Percentiles rank a stretch among this genome's conserved stretches.
phyloP scores from a whole-genome alignment of 2,797 vertebrate species.

The Sitta carolinensis region DNA sequence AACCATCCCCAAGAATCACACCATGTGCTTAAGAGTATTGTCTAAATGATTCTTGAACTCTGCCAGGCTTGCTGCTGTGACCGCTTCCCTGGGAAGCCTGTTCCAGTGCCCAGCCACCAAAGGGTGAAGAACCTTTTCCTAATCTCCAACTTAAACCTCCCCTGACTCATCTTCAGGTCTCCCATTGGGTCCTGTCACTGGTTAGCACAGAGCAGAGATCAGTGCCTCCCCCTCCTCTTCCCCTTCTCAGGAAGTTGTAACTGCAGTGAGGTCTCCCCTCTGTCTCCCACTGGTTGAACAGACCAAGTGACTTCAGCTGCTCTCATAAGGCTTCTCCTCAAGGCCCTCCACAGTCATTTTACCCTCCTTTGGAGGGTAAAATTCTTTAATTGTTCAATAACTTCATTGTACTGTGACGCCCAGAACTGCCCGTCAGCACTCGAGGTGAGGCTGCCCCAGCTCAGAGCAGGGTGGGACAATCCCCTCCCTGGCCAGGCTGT shows the following conservation, averaged over 20 bases:
- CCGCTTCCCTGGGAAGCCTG: neutral
- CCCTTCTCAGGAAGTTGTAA: neutral
- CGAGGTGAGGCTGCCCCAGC: rapidly evolving
- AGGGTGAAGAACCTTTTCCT: rapidly evolving
- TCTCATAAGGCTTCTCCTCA: rapidly evolving
- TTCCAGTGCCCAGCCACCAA: too few species aligned
- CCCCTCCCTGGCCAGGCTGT: neutral
- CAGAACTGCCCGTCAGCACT: neutral
- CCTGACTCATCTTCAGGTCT: neutral
- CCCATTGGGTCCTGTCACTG: rapidly evolving
- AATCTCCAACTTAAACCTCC: neutral
- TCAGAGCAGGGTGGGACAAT: neutral
- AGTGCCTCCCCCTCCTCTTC: rapidly evolving
- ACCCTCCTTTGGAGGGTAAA: neutral
- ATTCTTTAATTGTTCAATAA: too few species aligned
- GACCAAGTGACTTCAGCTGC: too few species aligned
- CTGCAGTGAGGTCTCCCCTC: rapidly evolving
- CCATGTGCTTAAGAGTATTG: neutral
- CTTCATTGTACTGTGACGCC: too few species aligned
- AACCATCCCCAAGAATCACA: neutral
- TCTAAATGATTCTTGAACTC: neutral
- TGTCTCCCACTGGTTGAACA: neutral
- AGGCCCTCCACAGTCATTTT: neutral
- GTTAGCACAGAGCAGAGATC: neutral
- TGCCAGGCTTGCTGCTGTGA: neutral